Evolutionary conservation across 2,797 vertebrate genomes (phyloP).

Genomic region (Odontamblyopus lacepedii): DNA sequence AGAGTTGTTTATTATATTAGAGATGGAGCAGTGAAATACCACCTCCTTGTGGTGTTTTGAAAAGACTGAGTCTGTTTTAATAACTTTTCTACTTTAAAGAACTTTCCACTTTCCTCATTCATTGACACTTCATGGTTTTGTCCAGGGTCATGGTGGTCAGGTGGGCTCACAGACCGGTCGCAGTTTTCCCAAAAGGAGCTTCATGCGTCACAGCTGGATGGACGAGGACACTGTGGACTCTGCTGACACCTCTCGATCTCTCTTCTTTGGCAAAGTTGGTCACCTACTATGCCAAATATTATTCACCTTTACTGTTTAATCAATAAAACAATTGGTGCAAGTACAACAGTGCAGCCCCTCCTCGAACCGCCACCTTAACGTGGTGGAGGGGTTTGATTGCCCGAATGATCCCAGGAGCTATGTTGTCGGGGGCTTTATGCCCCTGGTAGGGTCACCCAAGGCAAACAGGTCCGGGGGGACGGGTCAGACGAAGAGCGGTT

Average conservation of each 20-base stretch:
- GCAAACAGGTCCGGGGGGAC: no score
- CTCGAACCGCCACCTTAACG: no score
- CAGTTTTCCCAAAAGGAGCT: conserved; percentile 84
- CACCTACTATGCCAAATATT: not conserved
- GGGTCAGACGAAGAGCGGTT: no score
- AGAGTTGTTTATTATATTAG: not conserved
- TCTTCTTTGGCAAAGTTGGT: conserved; percentile 93
- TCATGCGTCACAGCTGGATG: conserved; percentile 86
- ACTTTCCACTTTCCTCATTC: no score
- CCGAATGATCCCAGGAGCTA: no score
- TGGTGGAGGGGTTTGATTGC: no score
- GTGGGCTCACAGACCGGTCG: conserved; percentile 75
- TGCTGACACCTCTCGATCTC: conserved; percentile 82
- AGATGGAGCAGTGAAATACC: no score
- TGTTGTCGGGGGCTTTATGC: no score
- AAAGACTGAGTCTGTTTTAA: no score
- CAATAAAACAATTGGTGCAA: not conserved
- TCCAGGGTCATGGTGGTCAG: conserved; percentile 85
- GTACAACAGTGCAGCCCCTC: not conserved
- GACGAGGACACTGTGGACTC: conserved; percentile 89
- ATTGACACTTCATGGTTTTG: not conserved
- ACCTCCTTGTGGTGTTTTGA: not conserved
- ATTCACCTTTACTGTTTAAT: not conserved
- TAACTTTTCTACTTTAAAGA: no score
- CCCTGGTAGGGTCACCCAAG: no score